phyloP scores from a whole-genome alignment of 2,888 invertebrate genomes.

The Bellardia bayeri region DNA sequence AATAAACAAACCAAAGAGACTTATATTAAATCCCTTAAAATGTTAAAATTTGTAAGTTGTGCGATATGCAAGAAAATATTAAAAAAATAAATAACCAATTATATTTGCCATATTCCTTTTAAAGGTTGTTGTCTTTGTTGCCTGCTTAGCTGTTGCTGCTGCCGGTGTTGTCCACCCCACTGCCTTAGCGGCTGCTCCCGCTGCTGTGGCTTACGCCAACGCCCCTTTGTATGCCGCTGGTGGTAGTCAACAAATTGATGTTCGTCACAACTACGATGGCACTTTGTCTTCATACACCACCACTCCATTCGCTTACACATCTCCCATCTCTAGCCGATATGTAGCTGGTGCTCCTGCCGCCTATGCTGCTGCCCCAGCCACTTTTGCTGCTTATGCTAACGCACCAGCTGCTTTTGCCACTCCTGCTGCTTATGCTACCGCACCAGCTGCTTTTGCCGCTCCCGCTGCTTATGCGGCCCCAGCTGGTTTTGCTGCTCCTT shows the following conservation, averaged over 20 bases:
- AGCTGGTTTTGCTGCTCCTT: constrained; percentile 71
- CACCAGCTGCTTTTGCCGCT: constrained; percentile 14
- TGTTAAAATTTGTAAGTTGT: constrained; percentile 81
- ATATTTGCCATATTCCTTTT: neutral
- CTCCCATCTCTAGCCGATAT: constrained; percentile 80
- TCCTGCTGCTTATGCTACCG: constrained; percentile 61
- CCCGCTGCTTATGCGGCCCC: constrained; percentile 62
- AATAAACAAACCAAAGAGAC: neutral
- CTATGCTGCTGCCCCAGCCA: constrained; percentile 58
- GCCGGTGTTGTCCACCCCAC: constrained; percentile 75
- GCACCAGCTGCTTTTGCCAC: constrained; percentile 74
- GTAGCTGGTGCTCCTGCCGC: constrained; percentile 78
- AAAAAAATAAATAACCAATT: neutral
- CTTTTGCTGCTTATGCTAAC: constrained; percentile 74
- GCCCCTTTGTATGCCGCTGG: constrained; percentile 83
- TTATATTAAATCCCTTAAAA: constrained; percentile 72
- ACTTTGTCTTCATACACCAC: constrained; percentile 81
- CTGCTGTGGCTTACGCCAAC: constrained; percentile 84
- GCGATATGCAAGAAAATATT: neutral
- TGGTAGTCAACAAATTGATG: constrained; percentile 81
- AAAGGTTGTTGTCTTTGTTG: constrained; percentile 78
- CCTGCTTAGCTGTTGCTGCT: constrained; percentile 77
- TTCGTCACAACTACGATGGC: constrained; percentile 81
- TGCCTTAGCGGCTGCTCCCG: constrained; percentile 71
- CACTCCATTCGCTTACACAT: constrained; percentile 79